Evolutionary conservation across 2,888 invertebrate genomes (phyloP).

Genomic region (Pomacea canaliculata): DNA sequence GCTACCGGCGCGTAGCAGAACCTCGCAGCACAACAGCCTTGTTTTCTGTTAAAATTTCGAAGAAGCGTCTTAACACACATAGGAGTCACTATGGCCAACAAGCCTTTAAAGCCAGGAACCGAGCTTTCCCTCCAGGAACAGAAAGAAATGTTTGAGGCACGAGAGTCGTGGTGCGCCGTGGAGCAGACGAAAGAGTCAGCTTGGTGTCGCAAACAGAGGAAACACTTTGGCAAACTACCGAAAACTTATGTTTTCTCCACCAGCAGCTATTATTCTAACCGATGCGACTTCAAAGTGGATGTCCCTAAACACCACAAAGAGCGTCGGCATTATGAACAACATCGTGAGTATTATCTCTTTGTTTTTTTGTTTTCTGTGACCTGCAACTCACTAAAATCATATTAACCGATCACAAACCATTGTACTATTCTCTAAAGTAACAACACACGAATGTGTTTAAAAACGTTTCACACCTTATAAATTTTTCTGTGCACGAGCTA

Average conservation of each 20-base stretch:
- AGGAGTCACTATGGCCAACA: too few relatives aligned
- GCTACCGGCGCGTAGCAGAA: too few relatives aligned
- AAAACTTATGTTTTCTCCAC: slow-evolving; percentile 47
- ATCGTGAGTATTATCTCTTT: slow-evolving; percentile 43
- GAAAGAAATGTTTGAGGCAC: slow-evolving; percentile 42
- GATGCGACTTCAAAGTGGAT: slow-evolving; percentile 39
- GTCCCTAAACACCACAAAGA: slow-evolving; percentile 56
- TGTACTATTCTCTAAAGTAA: too few relatives aligned
- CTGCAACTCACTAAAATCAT: not conserved
- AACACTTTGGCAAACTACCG: slow-evolving; percentile 48
- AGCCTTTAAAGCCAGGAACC: not conserved
- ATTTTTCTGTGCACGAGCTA: too few relatives aligned
- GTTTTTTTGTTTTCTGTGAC: too few relatives aligned
- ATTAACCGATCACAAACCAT: too few relatives aligned
- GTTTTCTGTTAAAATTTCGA: too few relatives aligned
- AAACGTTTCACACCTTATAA: too few relatives aligned
- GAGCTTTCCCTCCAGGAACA: not conserved
- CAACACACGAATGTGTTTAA: too few relatives aligned
- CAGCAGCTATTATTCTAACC: slow-evolving; percentile 42
- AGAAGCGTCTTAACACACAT: too few relatives aligned
- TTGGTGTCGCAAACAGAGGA: slow-evolving; percentile 58
- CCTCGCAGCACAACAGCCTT: too few relatives aligned
- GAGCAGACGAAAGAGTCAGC: slow-evolving; percentile 62
- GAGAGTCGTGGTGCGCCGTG: slow-evolving; percentile 66
- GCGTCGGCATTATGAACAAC: slow-evolving; percentile 48